These are phyloP conservation scores for Lasioglossum oenotherae DNA, from an alignment of 2,888 invertebrate species.

Conservation along the genomic window DNA sequence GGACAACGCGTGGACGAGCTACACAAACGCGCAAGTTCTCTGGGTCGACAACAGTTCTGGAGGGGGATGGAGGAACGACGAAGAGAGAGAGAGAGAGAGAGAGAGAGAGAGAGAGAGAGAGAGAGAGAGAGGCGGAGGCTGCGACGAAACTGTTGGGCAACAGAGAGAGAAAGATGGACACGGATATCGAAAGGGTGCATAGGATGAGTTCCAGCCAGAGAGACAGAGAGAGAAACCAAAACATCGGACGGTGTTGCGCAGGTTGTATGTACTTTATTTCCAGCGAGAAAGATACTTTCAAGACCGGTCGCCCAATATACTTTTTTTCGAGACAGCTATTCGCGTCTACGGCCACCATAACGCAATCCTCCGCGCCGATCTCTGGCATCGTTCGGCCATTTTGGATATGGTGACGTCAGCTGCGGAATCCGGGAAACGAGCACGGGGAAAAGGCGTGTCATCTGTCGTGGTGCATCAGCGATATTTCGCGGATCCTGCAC, in stretches of 20 bases:
- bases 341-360: conserved; percentile 60
- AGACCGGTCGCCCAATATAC: conserved; percentile 29
- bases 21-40: conserved; percentile 55
- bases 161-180: neutral
- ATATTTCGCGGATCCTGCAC: neutral
- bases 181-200: neutral
- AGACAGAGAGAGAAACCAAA: conserved; percentile 3
- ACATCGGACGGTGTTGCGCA: conserved; percentile 23
- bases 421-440: conserved; percentile 52
- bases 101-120: conserved; percentile 7
- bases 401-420: conserved; percentile 58
- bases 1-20: conserved; percentile 56
- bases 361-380: conserved; percentile 38
- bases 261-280: conserved; percentile 56
- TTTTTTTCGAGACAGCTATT: conserved; percentile 58
- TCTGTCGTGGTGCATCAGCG: conserved; percentile 4
- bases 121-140: conserved; percentile 5
- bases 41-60: conserved; percentile 24
- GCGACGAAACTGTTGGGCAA: conserved; percentile 7
- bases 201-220: neutral
- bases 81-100: conserved; percentile 13
- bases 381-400: conserved; percentile 60
- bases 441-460: conserved; percentile 43
- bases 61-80: neutral
- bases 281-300: conserved; percentile 31